Evolutionary conservation across 2,888 invertebrate species (phyloP).

Genomic region (Stenurella melanura): DNA sequence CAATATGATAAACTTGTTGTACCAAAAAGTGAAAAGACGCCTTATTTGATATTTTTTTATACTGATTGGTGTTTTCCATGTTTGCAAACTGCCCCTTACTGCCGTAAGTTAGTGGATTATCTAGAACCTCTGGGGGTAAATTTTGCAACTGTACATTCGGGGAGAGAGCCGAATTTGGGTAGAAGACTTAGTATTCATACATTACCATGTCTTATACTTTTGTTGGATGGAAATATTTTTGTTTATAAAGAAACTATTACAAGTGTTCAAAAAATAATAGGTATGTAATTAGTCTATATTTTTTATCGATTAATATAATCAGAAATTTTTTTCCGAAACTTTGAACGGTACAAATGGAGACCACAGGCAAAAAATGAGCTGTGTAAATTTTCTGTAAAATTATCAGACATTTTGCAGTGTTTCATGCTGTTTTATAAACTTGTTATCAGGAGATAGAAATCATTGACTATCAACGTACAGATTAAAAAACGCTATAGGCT

Average conservation of each 20-base stretch:
- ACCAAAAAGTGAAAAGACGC: constrained; percentile 88
- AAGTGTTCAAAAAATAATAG: constrained; percentile 87
- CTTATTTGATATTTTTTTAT: constrained; percentile 92
- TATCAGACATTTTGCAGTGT: too few relatives aligned
- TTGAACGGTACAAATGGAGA: too few relatives aligned
- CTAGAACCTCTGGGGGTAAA: constrained; percentile 89
- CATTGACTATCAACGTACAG: too few relatives aligned
- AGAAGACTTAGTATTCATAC: constrained; percentile 87
- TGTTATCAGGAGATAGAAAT: too few relatives aligned
- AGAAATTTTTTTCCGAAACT: too few relatives aligned
- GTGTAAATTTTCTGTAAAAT: too few relatives aligned
- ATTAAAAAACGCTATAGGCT: too few relatives aligned
- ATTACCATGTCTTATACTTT: constrained; percentile 87
- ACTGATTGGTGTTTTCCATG: constrained; percentile 97
- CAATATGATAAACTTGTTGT: constrained; percentile 91
- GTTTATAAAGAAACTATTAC: constrained; percentile 89
- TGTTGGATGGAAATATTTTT: constrained; percentile 88
- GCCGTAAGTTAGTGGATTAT: constrained; percentile 89
- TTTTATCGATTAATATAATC: too few relatives aligned
- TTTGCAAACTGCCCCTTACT: constrained; percentile 89
- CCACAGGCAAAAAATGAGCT: too few relatives aligned
- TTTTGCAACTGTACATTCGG: constrained; percentile 89
- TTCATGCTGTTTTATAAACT: too few relatives aligned
- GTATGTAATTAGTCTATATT: constrained; percentile 72
- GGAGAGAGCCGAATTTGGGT: constrained; percentile 85